phyloP scores from a whole-genome alignment of 1,140 invertebrate species.

The Colletes latitarsis region DNA sequence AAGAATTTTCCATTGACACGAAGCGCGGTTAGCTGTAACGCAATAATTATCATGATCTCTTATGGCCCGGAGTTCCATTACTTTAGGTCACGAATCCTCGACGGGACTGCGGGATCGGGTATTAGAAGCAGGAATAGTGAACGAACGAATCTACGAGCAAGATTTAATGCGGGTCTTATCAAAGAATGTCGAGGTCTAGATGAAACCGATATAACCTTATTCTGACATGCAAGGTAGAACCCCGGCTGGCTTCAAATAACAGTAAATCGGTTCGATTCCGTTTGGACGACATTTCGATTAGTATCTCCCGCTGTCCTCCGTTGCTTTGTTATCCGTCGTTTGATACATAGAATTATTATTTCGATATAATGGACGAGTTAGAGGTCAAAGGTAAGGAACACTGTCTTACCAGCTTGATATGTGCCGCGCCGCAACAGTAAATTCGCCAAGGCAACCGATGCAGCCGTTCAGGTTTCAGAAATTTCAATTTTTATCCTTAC shows the following conservation, averaged over 20 bases:
- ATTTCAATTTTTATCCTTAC: no score
- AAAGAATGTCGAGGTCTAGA: slow-evolving; percentile 63
- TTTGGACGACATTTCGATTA: slow-evolving; percentile 63
- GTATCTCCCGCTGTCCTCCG: slow-evolving; percentile 43
- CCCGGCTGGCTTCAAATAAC: slow-evolving; percentile 58
- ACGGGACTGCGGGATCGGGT: slow-evolving; percentile 66
- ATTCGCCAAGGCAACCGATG: not conserved
- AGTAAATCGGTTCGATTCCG: slow-evolving; percentile 64
- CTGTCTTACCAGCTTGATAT: not conserved
- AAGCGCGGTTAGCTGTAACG: slow-evolving; percentile 73
- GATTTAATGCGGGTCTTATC: slow-evolving; percentile 66
- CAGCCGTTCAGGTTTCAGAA: no score
- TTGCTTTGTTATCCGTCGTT: slow-evolving; percentile 21
- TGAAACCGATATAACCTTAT: slow-evolving; percentile 59
- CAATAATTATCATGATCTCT: slow-evolving; percentile 79
- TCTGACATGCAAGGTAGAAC: slow-evolving; percentile 55
- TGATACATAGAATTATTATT: slow-evolving; percentile 17
- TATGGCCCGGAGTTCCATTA: slow-evolving; percentile 52
- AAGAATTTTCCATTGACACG: slow-evolving; percentile 58
- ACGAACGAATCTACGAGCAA: slow-evolving; percentile 57
- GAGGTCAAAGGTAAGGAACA: not conserved
- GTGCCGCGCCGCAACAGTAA: not conserved
- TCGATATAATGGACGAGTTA: not conserved
- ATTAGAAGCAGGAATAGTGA: slow-evolving; percentile 65
- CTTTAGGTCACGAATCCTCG: slow-evolving; percentile 58